phyloP scores from a whole-genome alignment of 2,888 invertebrate species.

The Sphecodes monilicornis region DNA sequence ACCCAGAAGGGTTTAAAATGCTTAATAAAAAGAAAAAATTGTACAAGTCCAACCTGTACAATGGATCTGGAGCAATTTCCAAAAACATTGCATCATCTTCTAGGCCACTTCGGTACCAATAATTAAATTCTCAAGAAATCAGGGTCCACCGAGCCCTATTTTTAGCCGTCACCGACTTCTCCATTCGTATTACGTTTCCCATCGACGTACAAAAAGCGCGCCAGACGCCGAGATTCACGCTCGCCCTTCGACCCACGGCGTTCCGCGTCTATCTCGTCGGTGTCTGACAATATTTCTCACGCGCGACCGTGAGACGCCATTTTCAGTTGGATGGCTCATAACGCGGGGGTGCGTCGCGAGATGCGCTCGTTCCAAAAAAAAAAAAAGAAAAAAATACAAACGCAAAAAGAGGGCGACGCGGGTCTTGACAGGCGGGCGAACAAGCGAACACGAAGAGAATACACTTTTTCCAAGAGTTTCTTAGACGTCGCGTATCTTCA shows the following conservation, averaged over 20 bases:
- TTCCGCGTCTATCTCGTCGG: neutral
- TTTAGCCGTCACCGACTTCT: neutral
- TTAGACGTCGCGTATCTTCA: conserved; percentile 34
- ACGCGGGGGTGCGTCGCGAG: conserved; percentile 40
- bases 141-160: neutral
- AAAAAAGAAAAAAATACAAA: neutral
- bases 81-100: neutral
- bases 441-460: conserved; percentile 47
- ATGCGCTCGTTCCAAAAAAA: conserved; percentile 20
- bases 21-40: no score
- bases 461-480: conserved; percentile 46
- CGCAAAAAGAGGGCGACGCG: conserved; percentile 32
- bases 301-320: conserved; percentile 30
- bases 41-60: no score
- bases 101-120: neutral
- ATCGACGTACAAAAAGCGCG: neutral
- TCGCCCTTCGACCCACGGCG: conserved; percentile 19
- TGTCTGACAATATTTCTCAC: conserved; percentile 45
- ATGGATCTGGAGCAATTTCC: neutral
- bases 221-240: conserved; percentile 5
- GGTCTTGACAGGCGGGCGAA: conserved; percentile 46
- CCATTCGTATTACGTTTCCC: neutral
- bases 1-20: no score
- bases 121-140: neutral
- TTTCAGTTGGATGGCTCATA: conserved; percentile 29